These are phyloP conservation scores for Ricordea florida DNA, from an alignment of 92 coral and sea anemone species.

Conservation along the genomic window DNA sequence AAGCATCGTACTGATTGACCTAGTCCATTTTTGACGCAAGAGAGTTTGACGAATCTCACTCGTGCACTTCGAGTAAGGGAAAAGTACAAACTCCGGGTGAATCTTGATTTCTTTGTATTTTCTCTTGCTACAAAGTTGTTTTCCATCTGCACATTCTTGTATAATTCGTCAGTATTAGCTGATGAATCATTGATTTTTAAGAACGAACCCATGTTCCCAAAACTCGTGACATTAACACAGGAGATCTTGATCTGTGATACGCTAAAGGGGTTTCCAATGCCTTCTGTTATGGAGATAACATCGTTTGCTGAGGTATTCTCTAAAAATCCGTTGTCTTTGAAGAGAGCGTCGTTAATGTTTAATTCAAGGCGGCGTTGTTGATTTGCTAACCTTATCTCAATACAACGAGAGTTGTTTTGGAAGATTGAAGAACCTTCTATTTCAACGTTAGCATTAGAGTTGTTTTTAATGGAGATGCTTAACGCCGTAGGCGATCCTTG, in stretches of 20 bases:
- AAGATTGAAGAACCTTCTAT: background rate
- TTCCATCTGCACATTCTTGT: background rate
- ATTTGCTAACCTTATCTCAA: background rate
- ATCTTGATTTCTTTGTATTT: no score
- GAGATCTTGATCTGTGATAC: background rate
- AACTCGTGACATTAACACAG: background rate
- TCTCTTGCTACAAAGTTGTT: no score
- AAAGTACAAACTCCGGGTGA: no score
- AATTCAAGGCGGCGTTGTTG: background rate
- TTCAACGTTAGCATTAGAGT: background rate
- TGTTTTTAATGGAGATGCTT: background rate
- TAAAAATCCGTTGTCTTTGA: background rate
- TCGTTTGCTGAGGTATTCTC: no score
- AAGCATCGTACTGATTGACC: constrained; percentile 11
- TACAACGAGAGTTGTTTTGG: background rate
- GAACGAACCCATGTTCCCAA: background rate
- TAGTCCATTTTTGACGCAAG: no score
- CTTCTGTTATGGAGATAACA: background rate
- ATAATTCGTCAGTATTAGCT: background rate
- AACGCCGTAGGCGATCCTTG: background rate
- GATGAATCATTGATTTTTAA: background rate
- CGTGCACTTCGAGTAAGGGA: no score
- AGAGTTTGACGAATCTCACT: no score
- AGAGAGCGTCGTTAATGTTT: background rate
- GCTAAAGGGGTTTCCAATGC: background rate